Evolutionary conservation across 2,113 vertebrate genomes (phyloP).

Genomic region (Neolamprologus sp.): DNA sequence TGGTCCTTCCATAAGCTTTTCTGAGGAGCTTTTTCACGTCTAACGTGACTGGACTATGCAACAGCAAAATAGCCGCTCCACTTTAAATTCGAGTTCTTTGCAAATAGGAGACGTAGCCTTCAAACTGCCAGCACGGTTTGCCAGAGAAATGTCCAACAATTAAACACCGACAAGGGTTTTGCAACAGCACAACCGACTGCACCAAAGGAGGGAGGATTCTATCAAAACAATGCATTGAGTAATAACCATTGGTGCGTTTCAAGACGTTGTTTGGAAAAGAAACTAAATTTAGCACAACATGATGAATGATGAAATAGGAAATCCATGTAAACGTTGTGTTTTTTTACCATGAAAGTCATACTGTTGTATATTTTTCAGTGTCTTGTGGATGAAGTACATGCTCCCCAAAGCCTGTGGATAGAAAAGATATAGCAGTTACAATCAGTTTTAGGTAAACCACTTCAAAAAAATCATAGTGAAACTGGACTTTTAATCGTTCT

Average conservation of each 20-base stretch:
- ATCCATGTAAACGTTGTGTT: background rate
- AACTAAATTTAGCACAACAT: background rate
- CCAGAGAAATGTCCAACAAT: background rate
- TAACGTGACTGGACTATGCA: conserved; percentile 70
- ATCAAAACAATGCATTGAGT: background rate
- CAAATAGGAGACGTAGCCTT: conserved; percentile 18
- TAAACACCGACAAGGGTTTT: background rate
- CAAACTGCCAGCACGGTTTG: background rate
- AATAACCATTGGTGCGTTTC: background rate
- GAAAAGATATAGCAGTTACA: background rate
- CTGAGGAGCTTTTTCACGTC: conserved; percentile 65
- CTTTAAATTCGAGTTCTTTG: conserved; percentile 45
- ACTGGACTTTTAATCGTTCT: background rate
- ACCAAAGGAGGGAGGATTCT: background rate
- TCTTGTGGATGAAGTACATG: no score
- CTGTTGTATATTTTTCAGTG: no score
- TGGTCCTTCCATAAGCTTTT: conserved; percentile 74
- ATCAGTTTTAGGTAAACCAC: background rate
- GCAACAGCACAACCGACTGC: background rate
- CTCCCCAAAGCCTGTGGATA: background rate
- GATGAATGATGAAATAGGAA: background rate
- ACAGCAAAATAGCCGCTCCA: conserved; percentile 29
- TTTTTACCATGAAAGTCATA: background rate
- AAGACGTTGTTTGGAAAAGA: background rate
- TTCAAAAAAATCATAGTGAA: background rate